These are phyloP conservation scores for Lepeophtheirus salmonis DNA, from an alignment of 1,140 invertebrate species.

Conservation along the genomic window DNA sequence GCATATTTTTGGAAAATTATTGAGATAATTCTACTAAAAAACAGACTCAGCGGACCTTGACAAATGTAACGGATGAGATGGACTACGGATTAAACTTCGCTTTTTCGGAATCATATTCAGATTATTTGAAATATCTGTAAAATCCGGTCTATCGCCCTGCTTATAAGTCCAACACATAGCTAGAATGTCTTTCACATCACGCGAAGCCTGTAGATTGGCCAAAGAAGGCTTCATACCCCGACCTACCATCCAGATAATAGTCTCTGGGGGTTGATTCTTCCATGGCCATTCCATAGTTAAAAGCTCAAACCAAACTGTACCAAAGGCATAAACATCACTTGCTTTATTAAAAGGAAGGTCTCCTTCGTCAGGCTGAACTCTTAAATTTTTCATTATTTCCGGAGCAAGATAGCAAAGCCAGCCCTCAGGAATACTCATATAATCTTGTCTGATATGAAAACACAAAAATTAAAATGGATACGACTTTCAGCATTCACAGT, in stretches of 20 bases:
- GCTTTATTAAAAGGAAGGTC: slow-evolving; percentile 74
- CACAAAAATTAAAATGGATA: slow-evolving; percentile 21
- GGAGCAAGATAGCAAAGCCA: slow-evolving; percentile 96
- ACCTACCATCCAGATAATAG: slow-evolving; percentile 93
- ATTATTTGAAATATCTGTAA: slow-evolving; percentile 57
- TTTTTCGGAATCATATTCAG: slow-evolving; percentile 82
- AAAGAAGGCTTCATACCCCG: slow-evolving; percentile 88
- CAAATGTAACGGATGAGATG: slow-evolving; percentile 86
- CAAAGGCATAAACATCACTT: slow-evolving; percentile 94
- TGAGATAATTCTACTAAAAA: slow-evolving; percentile 46
- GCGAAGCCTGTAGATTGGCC: slow-evolving; percentile 75
- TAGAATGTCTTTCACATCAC: slow-evolving; percentile 94
- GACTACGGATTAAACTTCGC: slow-evolving; percentile 66
- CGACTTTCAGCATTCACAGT: too few species aligned
- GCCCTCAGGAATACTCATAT: slow-evolving; percentile 75
- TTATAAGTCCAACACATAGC: slow-evolving; percentile 89
- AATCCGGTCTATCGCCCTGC: slow-evolving; percentile 64
- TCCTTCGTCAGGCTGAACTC: slow-evolving; percentile 45
- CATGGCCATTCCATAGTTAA: slow-evolving; percentile 92
- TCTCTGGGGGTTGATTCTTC: slow-evolving; percentile 71
- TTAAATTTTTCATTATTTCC: slow-evolving; percentile 66
- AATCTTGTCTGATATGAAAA: slow-evolving; percentile 47
- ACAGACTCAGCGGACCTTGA: slow-evolving; percentile 78
- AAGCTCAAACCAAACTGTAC: slow-evolving; percentile 97
- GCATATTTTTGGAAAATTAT: too few species aligned